phyloP scores from a whole-genome alignment of 2,113 vertebrate species.

The Atrichornis clamosus region DNA sequence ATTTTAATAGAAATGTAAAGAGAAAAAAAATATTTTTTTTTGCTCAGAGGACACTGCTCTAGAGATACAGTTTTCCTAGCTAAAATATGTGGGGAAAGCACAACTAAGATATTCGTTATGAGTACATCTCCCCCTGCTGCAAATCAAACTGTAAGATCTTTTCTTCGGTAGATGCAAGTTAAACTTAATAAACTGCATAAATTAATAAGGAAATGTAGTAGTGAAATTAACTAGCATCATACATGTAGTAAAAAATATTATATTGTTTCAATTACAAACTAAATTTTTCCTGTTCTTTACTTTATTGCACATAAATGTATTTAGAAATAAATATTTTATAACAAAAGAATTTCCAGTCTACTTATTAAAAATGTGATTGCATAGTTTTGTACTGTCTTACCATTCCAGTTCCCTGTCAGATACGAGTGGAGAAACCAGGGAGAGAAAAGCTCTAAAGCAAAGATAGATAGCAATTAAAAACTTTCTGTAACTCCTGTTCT shows the following conservation, averaged over 20 bases:
- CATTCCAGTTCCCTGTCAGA: not conserved
- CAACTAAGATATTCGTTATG: not conserved
- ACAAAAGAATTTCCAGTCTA: not conserved
- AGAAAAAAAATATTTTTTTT: not conserved
- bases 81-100: not conserved
- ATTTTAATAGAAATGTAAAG: not conserved
- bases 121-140: conserved; percentile 3
- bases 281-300: not conserved
- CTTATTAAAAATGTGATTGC: not conserved
- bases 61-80: not conserved
- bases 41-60: not conserved
- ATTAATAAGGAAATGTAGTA: not conserved
- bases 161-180: not conserved
- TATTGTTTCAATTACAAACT: not conserved
- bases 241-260: not conserved
- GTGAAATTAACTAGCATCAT: not conserved
- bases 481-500: not conserved
- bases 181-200: conserved; percentile 17
- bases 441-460: not conserved
- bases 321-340: not conserved
- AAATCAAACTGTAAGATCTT: conserved; percentile 1
- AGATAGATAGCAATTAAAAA: not conserved
- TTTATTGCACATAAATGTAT: not conserved
- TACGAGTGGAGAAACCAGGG: not conserved
- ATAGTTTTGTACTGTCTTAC: not conserved